Conservation (phyloP, 92 coral and sea anemone species). For the Parazoanthus darwini region DNA sequence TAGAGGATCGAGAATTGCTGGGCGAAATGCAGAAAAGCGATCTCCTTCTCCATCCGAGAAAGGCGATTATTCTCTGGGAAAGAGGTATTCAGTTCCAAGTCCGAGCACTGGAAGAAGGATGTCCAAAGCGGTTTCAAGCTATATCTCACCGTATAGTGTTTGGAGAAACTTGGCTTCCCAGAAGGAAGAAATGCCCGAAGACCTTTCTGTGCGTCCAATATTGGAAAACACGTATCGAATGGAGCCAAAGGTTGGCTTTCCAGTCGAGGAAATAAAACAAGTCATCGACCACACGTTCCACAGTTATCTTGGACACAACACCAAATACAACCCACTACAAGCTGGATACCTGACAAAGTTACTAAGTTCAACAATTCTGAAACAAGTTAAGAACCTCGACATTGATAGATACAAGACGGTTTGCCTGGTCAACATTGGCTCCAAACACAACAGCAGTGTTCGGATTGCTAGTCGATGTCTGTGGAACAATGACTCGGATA, state of each 20-base stretch:
- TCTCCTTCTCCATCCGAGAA: background rate
- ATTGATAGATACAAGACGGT: slow-evolving; percentile 81
- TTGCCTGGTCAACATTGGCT: slow-evolving; percentile 75
- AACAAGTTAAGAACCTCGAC: slow-evolving; percentile 69
- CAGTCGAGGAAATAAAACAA: slow-evolving; percentile 65
- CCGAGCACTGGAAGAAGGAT: slow-evolving; percentile 19
- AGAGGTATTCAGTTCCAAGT: slow-evolving; percentile 10
- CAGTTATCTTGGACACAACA: slow-evolving; percentile 47
- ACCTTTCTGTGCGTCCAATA: background rate
- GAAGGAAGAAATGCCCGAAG: slow-evolving; percentile 16
- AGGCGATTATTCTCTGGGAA: background rate
- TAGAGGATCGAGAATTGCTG: background rate
- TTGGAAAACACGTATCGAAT: slow-evolving; percentile 88
- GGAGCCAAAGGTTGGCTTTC: slow-evolving; percentile 73
- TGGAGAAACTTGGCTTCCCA: slow-evolving; percentile 49
- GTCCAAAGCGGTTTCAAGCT: slow-evolving; percentile 35
- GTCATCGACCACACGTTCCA: slow-evolving; percentile 62
- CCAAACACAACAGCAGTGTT: slow-evolving; percentile 63
- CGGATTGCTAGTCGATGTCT: slow-evolving; percentile 87
- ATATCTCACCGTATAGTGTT: slow-evolving; percentile 57
- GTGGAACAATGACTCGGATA: slow-evolving; percentile 84
- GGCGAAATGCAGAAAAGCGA: slow-evolving; percentile 5
- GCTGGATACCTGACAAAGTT: slow-evolving; percentile 71
- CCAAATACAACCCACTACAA: slow-evolving; percentile 46
- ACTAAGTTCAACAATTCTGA: slow-evolving; percentile 74